Evolutionary conservation across 2,113 vertebrate genomes (phyloP), one percentile per base, ranked within the genome.

Genomic region (Emydura subglobosa): DNA sequence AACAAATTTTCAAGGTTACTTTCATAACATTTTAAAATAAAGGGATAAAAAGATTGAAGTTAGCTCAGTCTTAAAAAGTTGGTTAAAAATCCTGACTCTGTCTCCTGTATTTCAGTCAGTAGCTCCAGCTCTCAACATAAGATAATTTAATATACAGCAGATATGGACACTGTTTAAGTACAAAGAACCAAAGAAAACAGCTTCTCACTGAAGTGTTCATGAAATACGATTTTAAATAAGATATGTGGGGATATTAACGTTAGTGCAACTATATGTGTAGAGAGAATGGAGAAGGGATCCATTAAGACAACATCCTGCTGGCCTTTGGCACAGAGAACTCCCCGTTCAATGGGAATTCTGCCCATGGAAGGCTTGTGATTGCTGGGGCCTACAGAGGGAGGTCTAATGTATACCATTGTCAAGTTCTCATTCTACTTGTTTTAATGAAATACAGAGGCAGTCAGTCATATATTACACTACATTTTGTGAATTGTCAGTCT

Each of bases 21-120:
- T 97, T 92, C 83, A 96, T 85, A 96, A 92, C 76, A 88, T 6
- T 55, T 86, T 65, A 74, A 91, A 96, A 80, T 86, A 88, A 57
- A 92, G 82, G 76, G 54, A 47, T 90, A 29, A 72, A 88, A 86
- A 3, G 12, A 27, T 94, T 87, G 93, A 81, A 17, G 55, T 95
- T 50, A 82, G 82, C 82, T 61, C 49, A n/a, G 31, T 54, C 53
- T 50, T 76, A 10, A 55, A 83, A 74, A 21, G 76, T 86, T 53
- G 22, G 31, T 9, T 79, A 22, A 24, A 79, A 57, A 25, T 7
- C 24, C 42, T 10, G 29, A 6, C 8, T 57, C 19, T 44, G 10
- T 59, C 74, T 44, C 22, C 86, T 89, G 14, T n/a, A 19, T 31
- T 93, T 88, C 6, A 10, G 74, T 89, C 39, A 80, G 2, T 51